phyloP scores from a whole-genome alignment of 2,797 vertebrate genomes.

The Enoplosus armatus region DNA sequence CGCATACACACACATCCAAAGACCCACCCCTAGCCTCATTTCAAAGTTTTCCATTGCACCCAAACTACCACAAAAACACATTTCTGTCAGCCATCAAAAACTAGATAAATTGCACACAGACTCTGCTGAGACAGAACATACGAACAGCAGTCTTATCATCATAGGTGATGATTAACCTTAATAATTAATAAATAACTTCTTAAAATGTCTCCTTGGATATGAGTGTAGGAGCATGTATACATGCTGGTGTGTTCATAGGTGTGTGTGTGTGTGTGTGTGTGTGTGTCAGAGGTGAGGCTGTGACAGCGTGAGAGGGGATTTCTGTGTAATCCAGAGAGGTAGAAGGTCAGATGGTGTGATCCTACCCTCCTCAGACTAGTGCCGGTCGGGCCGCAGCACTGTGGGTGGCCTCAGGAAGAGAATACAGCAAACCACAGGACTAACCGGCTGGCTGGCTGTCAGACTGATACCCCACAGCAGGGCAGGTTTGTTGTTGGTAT shows the following conservation, averaged over 20 bases:
- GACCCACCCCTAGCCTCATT: neutral
- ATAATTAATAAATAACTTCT: constrained; percentile 27
- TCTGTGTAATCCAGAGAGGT: constrained; percentile 61
- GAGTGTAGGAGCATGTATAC: neutral
- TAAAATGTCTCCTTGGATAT: constrained; percentile 6
- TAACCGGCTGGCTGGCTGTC: constrained; percentile 23
- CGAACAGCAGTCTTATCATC: constrained; percentile 16
- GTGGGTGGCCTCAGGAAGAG: constrained; percentile 72
- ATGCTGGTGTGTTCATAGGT: neutral
- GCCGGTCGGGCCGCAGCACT: constrained; percentile 17
- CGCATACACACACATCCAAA: constrained; percentile 23
- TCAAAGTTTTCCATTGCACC: constrained; percentile 18
- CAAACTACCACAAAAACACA: constrained; percentile 5
- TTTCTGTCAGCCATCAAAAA: constrained; percentile 2
- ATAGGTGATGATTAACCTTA: constrained; percentile 22
- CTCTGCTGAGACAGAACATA: neutral
- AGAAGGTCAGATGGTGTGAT: constrained; percentile 67
- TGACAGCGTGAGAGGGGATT: constrained; percentile 51
- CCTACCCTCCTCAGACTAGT: constrained; percentile 49
- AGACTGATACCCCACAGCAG: constrained; percentile 32
- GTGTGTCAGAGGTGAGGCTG: constrained; percentile 25
- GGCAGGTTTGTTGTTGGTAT: constrained; percentile 45
- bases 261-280: constrained; percentile 3
- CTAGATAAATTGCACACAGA: neutral
- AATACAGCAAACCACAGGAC: constrained; percentile 38